Evolutionary conservation across 92 coral and sea anemone species (phyloP).

Genomic region (Chrysogorgia sp.): DNA sequence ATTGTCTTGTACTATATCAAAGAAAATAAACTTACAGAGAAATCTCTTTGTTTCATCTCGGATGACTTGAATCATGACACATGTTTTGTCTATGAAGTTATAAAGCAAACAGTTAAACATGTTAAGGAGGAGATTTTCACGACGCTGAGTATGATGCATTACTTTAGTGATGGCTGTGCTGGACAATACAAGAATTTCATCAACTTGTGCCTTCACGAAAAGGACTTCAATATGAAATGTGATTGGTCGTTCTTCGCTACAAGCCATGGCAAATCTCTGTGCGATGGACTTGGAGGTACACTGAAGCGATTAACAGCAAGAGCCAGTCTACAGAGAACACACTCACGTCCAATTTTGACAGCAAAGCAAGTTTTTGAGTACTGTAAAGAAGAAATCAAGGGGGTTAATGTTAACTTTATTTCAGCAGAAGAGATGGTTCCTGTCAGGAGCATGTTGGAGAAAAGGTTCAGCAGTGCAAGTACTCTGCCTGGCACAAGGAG

Average conservation of each 20-base stretch:
- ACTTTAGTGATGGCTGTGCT: slow-evolving; percentile 49
- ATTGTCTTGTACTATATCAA: background rate
- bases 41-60: slow-evolving; percentile 55
- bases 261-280: slow-evolving; percentile 48
- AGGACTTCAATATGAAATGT: slow-evolving; percentile 12
- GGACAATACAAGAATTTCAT: slow-evolving; percentile 31
- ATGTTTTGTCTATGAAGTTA: slow-evolving; percentile 34
- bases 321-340: slow-evolving; percentile 53
- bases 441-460: slow-evolving; percentile 47
- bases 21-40: slow-evolving; percentile 7
- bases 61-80: slow-evolving; percentile 55
- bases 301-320: slow-evolving; percentile 48
- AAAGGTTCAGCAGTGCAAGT: slow-evolving; percentile 40
- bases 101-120: background rate
- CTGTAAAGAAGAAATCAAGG: slow-evolving; percentile 51
- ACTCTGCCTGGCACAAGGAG: slow-evolving; percentile 50
- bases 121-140: background rate
- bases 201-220: slow-evolving; percentile 24
- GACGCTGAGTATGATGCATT: slow-evolving; percentile 41
- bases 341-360: slow-evolving; percentile 44
- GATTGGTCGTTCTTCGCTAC: slow-evolving; percentile 35
- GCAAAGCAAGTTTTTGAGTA: slow-evolving; percentile 55
- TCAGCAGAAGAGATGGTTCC: slow-evolving; percentile 52
- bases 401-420: slow-evolving; percentile 50
- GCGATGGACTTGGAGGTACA: slow-evolving; percentile 42